Conservation (phyloP, 1,140 invertebrate genomes). For the Arion vulgaris region DNA sequence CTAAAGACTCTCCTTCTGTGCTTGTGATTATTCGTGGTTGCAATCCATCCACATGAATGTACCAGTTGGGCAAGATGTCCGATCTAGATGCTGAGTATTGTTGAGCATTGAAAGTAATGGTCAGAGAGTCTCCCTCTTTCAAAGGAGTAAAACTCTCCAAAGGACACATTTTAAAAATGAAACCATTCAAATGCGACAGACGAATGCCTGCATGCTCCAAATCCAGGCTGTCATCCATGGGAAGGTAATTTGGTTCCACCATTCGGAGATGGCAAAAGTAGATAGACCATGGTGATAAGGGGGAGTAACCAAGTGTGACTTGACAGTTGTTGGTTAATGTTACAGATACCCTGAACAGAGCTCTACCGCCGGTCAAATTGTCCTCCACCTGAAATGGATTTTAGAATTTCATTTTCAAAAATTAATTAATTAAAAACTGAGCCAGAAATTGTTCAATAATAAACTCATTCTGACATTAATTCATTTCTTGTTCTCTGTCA, state of each 20-base stretch:
- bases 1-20: slow-evolving; percentile 56
- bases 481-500: neutral
- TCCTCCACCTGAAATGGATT: slow-evolving; percentile 40
- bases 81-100: slow-evolving; percentile 57
- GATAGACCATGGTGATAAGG: slow-evolving; percentile 51
- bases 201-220: slow-evolving; percentile 48
- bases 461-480: too few relatives aligned
- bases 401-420: neutral
- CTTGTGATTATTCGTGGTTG: slow-evolving; percentile 50
- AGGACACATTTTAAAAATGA: slow-evolving; percentile 56
- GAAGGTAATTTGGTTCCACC: slow-evolving; percentile 55
- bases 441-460: too few relatives aligned
- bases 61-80: slow-evolving; percentile 60
- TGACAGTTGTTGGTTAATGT: slow-evolving; percentile 45
- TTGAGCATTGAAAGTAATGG: slow-evolving; percentile 52
- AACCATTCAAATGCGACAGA: slow-evolving; percentile 62
- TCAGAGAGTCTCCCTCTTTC: slow-evolving; percentile 45
- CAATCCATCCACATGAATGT: slow-evolving; percentile 47
- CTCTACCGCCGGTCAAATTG: slow-evolving; percentile 49
- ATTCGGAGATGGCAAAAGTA: slow-evolving; percentile 64
- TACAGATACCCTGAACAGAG: slow-evolving; percentile 46
- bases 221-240: slow-evolving; percentile 37
- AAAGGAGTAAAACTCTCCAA: slow-evolving; percentile 49
- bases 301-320: slow-evolving; percentile 29
- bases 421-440: neutral